Base-by-base conservation (phyloP, 1,140 invertebrate species). In the Tachypleus tridentatus region DNA sequence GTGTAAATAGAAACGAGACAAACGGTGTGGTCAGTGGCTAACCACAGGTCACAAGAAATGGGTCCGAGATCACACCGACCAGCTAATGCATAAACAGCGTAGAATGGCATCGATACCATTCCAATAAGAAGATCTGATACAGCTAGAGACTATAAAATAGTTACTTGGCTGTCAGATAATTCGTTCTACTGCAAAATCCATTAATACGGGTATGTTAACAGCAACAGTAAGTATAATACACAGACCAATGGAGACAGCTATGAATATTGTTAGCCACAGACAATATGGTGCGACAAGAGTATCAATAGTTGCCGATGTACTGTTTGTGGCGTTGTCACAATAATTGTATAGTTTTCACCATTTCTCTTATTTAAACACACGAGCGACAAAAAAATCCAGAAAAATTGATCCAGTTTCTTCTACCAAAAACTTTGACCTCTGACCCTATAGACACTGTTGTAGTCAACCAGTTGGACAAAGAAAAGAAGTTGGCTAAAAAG, bases 1-100 rank as follows among this genome's bases (percentile, higher is more conserved):
- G 97, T 99, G 77, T 99, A 99, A 77, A 99, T 97, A 3, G 95
- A 98, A 6, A 97, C 95, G 47, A 99, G 81, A 75, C 97, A 99
- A 3, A 98, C 95, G 4, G 96, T 98, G 78, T 98, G 99, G 79
- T 99, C 97, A 47, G 98, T 89, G 0, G 95, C 97, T 1, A 99
- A 82, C 97, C 97, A 99, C 53, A 99, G 81, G 78, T 99, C 96
- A 77, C 97, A 99, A 0, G 98, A 80, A 64, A 98, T 83, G 8
- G 91, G 88, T 11, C 97, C 96, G 61, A 99, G 82, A 73, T 96
- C 88, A 97, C 97, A 99, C 73, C 92, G 89, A 49, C 93, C 91
- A 82, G 88, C 91, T 63, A 99, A 79, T 58, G 98, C 87, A 79
- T 99, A 99, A 82, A 70, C 88, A 85, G 76, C 92, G 87, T 94